Conservation (phyloP, 2,113 vertebrate genomes). For the Patagioenas fasciata region DNA sequence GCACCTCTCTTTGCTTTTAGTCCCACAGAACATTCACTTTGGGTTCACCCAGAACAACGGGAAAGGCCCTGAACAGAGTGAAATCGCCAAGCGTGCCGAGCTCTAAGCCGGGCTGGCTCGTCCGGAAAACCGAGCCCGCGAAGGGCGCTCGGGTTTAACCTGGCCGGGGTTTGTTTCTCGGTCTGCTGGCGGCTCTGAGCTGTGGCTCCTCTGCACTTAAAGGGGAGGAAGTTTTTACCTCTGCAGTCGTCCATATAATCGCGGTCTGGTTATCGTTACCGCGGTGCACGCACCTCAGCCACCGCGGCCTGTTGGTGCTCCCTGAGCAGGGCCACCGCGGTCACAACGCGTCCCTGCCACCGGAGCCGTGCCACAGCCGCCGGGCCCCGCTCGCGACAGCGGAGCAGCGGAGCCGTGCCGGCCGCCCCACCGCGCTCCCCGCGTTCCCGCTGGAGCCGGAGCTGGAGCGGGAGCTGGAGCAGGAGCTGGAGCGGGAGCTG, state of each 20-base stretch:
- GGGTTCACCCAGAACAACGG: not conserved
- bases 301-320: not conserved
- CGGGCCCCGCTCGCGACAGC: not conserved
- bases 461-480: too few relatives aligned
- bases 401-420: too few relatives aligned
- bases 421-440: too few relatives aligned
- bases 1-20: not conserved
- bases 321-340: not conserved
- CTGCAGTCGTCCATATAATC: not conserved
- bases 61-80: not conserved
- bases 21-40: not conserved
- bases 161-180: not conserved
- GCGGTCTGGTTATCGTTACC: not conserved
- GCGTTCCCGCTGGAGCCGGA: not conserved
- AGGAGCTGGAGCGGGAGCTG: too few relatives aligned
- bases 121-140: not conserved
- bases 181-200: not conserved
- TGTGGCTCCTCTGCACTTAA: not conserved
- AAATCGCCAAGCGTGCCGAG: not conserved
- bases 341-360: not conserved
- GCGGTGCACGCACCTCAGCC: not conserved
- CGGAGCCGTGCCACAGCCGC: not conserved
- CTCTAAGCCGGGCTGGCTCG: not conserved
- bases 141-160: rapidly evolving
- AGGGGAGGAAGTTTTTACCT: not conserved